Base-by-base conservation (phyloP, 2,113 vertebrate genomes). In the Hymenochirus boettgeri region DNA sequence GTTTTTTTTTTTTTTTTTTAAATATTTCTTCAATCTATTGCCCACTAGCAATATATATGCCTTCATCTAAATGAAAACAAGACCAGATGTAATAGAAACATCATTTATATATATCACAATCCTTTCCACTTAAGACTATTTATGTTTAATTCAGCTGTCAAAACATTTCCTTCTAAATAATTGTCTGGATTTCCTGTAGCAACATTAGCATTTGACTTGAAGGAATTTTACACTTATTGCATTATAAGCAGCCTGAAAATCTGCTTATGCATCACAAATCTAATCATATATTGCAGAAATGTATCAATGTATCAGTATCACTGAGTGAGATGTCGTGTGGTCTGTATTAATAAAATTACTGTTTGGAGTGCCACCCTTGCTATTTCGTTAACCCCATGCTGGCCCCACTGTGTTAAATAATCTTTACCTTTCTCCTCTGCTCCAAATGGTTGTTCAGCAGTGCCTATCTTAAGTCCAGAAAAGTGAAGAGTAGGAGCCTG, bases 21-120 rank as follows among this genome's bases (percentile, higher is more conserved):
- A 54, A 55, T 35, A 35, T 13, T 46, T 59, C 59, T 17, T 23
- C 50, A 59, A 52, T 51, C 42, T 15, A 47, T 50, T 45, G 21
- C 12, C 56, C 64, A 35, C 13, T 18, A 67, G 57, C 18, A 67
- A 59, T 59, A 67, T 67, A 59, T 67, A 67, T 59, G 64, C 51
- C 64, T 42, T 53, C 31, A 67, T 67, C 64, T 67, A 67, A 67
- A 67, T 67, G 58, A 67, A 59, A 59, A 67, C 59, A 53, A 56
- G 24, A 21, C 64, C 64, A 27, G 31, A 52, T 52, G 56, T 39
- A 67, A 67, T 59, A 42, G 56, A 11, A 11, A 26, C 50, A 57
- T 59, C 25, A 67, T 67, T 67, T 67, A 67, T 67, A 67, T 67
- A 67, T 47, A 52, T 67, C 59, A 51, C 64, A 67, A 67, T 27